These are phyloP conservation scores for Parasteatoda tepidariorum DNA, from an alignment of 1,140 invertebrate species.

Conservation along the genomic window DNA sequence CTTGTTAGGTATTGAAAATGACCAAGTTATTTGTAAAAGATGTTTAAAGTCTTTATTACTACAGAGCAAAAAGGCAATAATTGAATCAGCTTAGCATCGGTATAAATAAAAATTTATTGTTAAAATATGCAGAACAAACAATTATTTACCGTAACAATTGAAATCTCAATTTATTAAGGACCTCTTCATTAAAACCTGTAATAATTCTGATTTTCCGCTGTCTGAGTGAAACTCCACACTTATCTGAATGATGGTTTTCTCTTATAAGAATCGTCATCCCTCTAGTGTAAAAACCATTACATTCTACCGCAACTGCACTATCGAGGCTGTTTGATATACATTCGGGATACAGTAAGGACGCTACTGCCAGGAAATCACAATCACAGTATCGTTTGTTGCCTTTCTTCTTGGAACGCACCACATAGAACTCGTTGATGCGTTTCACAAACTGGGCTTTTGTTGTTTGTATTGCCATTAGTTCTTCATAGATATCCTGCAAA, in stretches of 20 bases:
- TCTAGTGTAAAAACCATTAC: background rate
- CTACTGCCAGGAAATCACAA: conserved; percentile 31
- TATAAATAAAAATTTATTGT: no score
- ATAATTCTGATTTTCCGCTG: background rate
- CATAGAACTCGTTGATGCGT: background rate
- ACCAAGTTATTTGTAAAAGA: no score
- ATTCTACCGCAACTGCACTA: background rate
- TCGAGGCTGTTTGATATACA: background rate
- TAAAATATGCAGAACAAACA: no score
- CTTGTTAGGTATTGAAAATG: no score
- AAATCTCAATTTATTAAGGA: conserved; percentile 9
- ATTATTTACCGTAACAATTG: background rate
- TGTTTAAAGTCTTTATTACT: no score
- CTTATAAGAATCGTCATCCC: background rate
- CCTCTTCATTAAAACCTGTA: conserved; percentile 2
- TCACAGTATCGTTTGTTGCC: conserved; percentile 3
- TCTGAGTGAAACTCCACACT: no score
- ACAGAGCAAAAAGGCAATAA: no score
- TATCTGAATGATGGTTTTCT: background rate
- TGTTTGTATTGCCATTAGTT: background rate
- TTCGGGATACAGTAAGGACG: conserved; percentile 15
- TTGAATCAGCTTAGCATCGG: no score
- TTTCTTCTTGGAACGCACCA: background rate
- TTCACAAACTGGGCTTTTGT: conserved; percentile 2
- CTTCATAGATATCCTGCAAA: background rate